Conservation (phyloP, 2,888 invertebrate genomes). For the Lasioglossum vierecki region DNA sequence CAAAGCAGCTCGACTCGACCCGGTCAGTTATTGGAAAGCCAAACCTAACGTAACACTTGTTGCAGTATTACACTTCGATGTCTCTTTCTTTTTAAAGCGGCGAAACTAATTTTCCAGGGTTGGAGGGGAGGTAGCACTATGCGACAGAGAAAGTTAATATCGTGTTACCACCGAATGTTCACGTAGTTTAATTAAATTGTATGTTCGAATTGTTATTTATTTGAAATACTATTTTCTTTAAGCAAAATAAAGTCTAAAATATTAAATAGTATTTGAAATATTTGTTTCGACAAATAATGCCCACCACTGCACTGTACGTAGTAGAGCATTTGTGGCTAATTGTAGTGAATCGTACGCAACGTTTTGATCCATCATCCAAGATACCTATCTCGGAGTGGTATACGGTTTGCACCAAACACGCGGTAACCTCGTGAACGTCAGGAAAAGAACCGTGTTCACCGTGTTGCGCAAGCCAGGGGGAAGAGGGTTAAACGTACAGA, state of each 20-base stretch:
- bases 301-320: no score
- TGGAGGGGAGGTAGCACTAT: background rate
- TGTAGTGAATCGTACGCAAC: background rate
- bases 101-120: background rate
- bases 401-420: background rate
- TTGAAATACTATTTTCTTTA: no score
- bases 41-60: background rate
- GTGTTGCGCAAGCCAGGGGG: background rate
- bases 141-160: slow-evolving; percentile 18
- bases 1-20: background rate
- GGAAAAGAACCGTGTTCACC: background rate
- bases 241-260: no score
- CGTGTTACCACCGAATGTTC: slow-evolving; percentile 22
- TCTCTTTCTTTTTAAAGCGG: background rate
- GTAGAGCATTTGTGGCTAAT: background rate
- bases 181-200: slow-evolving; percentile 49
- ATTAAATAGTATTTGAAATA: no score
- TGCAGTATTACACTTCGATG: background rate
- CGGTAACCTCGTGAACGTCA: background rate
- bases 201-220: no score
- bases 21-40: background rate
- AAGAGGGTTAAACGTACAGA: slow-evolving; percentile 53
- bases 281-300: no score
- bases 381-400: background rate
- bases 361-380: background rate